Evolutionary conservation across 2,888 invertebrate species (phyloP), one percentile per base, ranked within the genome.

Genomic region (Caenorhabditis panamensis): DNA sequence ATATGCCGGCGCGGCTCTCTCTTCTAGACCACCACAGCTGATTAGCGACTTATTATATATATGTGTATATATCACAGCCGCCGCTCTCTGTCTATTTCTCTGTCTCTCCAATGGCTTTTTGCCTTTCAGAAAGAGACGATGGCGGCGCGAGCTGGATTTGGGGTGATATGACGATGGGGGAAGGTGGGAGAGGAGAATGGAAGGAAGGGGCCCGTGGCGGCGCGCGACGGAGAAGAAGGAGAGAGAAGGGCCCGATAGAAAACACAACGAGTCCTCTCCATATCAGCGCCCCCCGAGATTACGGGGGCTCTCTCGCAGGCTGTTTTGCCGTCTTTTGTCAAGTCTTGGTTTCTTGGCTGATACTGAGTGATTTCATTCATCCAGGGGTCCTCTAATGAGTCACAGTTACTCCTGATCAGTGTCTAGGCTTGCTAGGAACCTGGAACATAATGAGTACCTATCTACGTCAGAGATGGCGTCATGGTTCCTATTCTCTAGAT

Each of bases 31-130:
- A 63, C 63, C 73, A 66, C 75, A 75, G 51, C 75, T 75, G 75
- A 75, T 75, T 75, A 75, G 75, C 37, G 75, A 64, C 36, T 75
- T 75, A 75, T 75, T 75, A 75, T 75, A 66, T 75, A 66, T 66
- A 64, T 73, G 58, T 73, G 58, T 73, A 64, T 58, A 58, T 73
- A 73, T 73, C 73, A 73, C 64, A 66, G 56, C 24, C 41, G n/a
- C 22, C 54, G 59, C 75, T 47, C 61, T 66, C 58, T 56, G 61
- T 49, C 53, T 58, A 9, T 58, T 28, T 47, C 71, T 49, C 63
- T 64, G 63, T 63, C 56, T 20, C 47, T n/a, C 18, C 31, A n/a
- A 24, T 16, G 73, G 73, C 64, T 66, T 73, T 73, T 41, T 31
- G 66, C 51, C 51, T 64, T n/a, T n/a, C n/a, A n/a, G n/a, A n/a